phyloP scores from a whole-genome alignment of 2,888 invertebrate genomes.

The Temnothorax rugatulus region DNA sequence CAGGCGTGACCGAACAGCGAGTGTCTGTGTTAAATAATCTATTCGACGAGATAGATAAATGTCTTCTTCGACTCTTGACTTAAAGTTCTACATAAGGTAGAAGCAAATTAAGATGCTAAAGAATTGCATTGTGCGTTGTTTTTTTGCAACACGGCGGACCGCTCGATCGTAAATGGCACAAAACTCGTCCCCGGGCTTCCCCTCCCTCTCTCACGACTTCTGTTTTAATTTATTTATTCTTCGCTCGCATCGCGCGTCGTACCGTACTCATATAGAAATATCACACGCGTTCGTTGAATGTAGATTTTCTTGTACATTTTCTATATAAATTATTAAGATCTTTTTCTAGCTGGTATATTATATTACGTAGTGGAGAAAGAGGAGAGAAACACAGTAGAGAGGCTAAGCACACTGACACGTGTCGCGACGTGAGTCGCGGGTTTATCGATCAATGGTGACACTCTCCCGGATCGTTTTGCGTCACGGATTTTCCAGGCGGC shows the following conservation, averaged over 20 bases:
- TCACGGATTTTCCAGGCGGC: conserved; percentile 43
- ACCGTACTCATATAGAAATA: conserved; percentile 78
- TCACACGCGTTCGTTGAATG: conserved; percentile 82
- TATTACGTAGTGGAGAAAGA: conserved; percentile 62
- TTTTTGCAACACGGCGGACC: conserved; percentile 10
- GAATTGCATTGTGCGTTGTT: conserved; percentile 16
- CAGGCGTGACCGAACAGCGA: neutral
- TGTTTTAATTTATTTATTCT: conserved; percentile 78
- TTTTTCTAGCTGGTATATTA: conserved; percentile 78
- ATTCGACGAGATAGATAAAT: neutral
- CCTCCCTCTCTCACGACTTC: conserved; percentile 65
- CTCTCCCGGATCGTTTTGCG: conserved; percentile 51
- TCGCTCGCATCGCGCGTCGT: conserved; percentile 74
- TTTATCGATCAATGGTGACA: conserved; percentile 57
- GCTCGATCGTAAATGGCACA: conserved; percentile 60
- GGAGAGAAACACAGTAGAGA: conserved; percentile 67
- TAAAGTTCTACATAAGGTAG: neutral
- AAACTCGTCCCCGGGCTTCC: conserved; percentile 57
- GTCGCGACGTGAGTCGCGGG: conserved; percentile 60
- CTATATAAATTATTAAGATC: conserved; percentile 80
- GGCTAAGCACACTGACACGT: conserved; percentile 69
- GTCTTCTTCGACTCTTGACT: neutral
- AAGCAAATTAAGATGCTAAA: neutral
- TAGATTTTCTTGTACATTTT: conserved; percentile 86
- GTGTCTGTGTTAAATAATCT: neutral